Conservation (phyloP, 2,113 vertebrate species). For the Aegotheles bennettii region DNA sequence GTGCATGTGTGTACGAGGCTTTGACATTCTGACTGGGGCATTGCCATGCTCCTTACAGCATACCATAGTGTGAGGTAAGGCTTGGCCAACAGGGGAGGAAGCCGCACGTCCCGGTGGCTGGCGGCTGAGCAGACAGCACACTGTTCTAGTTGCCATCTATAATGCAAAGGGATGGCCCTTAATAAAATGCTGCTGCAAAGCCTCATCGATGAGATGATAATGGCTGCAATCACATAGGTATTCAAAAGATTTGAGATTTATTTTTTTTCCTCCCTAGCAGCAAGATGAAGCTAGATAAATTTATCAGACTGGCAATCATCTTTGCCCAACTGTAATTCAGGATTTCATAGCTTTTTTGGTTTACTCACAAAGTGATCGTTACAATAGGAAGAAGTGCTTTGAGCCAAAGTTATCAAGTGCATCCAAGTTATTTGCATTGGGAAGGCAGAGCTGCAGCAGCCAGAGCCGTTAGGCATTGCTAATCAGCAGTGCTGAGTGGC, state of each 20-base stretch:
- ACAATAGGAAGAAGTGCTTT: background rate
- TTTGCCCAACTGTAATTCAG: background rate
- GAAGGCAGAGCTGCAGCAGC: background rate
- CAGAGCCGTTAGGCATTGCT: background rate
- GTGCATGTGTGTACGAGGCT: accelerated
- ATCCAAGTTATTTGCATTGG: background rate
- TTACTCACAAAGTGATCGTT: background rate
- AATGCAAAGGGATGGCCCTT: background rate
- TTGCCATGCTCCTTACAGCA: accelerated
- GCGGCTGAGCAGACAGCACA: too few species aligned
- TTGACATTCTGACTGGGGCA: accelerated
- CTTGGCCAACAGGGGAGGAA: background rate
- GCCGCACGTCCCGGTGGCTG: accelerated
- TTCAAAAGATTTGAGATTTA: background rate
- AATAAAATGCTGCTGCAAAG: accelerated
- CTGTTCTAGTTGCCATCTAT: accelerated
- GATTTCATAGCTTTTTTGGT: background rate
- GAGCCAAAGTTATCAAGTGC: background rate
- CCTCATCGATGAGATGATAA: accelerated
- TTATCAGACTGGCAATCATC: background rate
- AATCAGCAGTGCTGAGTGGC: accelerated
- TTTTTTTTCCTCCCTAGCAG: accelerated
- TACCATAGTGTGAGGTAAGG: accelerated
- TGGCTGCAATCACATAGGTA: background rate
- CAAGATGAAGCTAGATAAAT: background rate